Base-by-base conservation (phyloP, 1,140 invertebrate species). In the Epicauta chinensis region DNA sequence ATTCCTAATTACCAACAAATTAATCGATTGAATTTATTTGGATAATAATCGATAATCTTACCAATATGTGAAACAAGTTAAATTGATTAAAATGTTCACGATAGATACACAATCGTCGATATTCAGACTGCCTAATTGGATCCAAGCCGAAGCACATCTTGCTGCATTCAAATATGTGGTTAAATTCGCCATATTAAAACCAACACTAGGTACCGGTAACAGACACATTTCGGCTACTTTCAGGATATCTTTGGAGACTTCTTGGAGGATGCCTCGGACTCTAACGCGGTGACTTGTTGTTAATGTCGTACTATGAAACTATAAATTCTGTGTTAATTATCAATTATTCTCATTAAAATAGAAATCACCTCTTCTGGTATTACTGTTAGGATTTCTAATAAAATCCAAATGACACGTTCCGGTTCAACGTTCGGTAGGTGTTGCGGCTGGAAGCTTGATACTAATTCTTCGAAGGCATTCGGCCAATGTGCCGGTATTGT, bases 291-390 rank as follows among this genome's bases (percentile, higher is more conserved):
- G 72, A 11, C 58, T 64, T 36, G 72, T 64, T 4, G 71, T 49
- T 37, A 81, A 58, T 48, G 68, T 68, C 29, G 72, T 72, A 35
- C 70, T 77, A 62, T 77, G 71, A 68, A 80, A 81, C 75, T n/a
- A n/a, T n/a, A n/a, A n/a, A n/a, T n/a, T n/a, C n/a, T n/a, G n/a
- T n/a, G n/a, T n/a, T n/a, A n/a, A n/a, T n/a, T n/a, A n/a, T n/a
- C n/a, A n/a, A n/a, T n/a, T n/a, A n/a, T n/a, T n/a, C n/a, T n/a
- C n/a, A n/a, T n/a, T n/a, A n/a, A n/a, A n/a, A n/a, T n/a, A n/a
- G n/a, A n/a, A n/a, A n/a, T n/a, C n/a, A n/a, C n/a, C n/a, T 93
- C 89, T 75, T 86, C 84, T 12, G 89, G 87, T 63, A 93, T 80
- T 45, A 86, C 81, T 58, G 81, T 82, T 16, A 93, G 72, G 11